Percentiles rank a stretch among this genome's conserved stretches.
These are phyloP conservation scores for Perizoma affinitatum DNA, from an alignment of 2,888 invertebrate species.

Conservation along the genomic window DNA sequence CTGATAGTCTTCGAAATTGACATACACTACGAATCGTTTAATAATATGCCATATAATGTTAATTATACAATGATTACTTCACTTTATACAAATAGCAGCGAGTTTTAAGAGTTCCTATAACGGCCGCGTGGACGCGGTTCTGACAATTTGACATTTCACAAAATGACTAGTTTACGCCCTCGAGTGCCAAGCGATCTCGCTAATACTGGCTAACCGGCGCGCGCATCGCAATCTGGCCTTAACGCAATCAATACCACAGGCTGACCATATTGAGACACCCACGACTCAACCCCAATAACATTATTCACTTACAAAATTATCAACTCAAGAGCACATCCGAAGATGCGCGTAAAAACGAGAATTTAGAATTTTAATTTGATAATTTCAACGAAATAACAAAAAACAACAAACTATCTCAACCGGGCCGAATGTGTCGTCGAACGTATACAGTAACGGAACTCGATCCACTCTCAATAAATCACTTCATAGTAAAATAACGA, in stretches of 20 bases:
- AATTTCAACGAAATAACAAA: constrained; percentile 33
- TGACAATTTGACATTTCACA: constrained; percentile 82
- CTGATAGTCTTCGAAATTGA: constrained; percentile 82
- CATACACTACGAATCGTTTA: constrained; percentile 77
- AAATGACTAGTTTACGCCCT: constrained; percentile 82
- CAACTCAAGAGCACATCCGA: constrained; percentile 58
- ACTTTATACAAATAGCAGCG: constrained; percentile 89
- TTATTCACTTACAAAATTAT: constrained; percentile 71
- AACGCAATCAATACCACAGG: neutral
- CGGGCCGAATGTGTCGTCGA: constrained; percentile 67
- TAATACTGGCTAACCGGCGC: constrained; percentile 58
- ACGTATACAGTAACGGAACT: constrained; percentile 79
- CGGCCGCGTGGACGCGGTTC: constrained; percentile 81
- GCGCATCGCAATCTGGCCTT: constrained; percentile 39
- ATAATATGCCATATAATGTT: constrained; percentile 80
- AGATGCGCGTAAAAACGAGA: constrained; percentile 57
- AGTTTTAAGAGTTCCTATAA: constrained; percentile 90
- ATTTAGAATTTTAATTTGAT: constrained; percentile 55
- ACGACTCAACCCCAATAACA: constrained; percentile 47
- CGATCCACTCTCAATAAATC: constrained; percentile 79
- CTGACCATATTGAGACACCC: constrained; percentile 27
- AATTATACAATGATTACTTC: constrained; percentile 82
- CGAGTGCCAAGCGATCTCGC: constrained; percentile 62
- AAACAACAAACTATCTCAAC: constrained; percentile 36
- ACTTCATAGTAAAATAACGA: constrained; percentile 65